Base-by-base conservation (phyloP, 1,140 invertebrate species). In the Hetaerina americana region DNA sequence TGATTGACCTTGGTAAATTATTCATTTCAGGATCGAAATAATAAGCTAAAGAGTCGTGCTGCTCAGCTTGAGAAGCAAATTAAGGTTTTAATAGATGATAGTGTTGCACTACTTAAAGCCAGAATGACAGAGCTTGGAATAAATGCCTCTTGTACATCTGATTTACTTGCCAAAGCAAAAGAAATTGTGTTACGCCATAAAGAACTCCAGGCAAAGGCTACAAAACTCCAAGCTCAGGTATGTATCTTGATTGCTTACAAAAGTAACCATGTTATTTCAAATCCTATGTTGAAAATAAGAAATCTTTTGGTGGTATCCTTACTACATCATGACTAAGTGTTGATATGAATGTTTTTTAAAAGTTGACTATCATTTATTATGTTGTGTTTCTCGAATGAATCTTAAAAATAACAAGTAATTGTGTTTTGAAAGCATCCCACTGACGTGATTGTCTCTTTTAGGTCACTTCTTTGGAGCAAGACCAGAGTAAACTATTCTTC, bases 131-230 rank as follows among this genome's bases (percentile, higher is more conserved):
- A 97, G 79, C 83, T 98, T 73, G 94, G 92, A 71, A 95, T 96
- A 74, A 89, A 92, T 78, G 87, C 89, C 6, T 89, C 88, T 2
- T 90, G 88, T 29, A 90, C 87, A 71, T 92, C 92, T 0, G 94
- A 96, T 81, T 83, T 97, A 69, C 83, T 96, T 12, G 87, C 89
- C 0, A 94, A 95, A 81, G 93, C 94, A 27, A 96, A 96, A 80
- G 92, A 95, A 81, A 97, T 97, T 75, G 93, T 96, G 6, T 85
- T 92, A 66, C 84, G 91, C 40, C 94, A 97, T 78, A 96, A 95
- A 79, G 93, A 96, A 77, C 81, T 96, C 24, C 93, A 96, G 82
- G 88, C 89, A 66, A 91, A 93, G 80, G 91, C 90, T 0, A 89
- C 88, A 76, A 90, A 90, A 78, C 81, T 96, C 57, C 91, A 95